These are phyloP conservation scores for Anarsia innoxiella DNA, from an alignment of 2,888 invertebrate species.

Conservation along the genomic window DNA sequence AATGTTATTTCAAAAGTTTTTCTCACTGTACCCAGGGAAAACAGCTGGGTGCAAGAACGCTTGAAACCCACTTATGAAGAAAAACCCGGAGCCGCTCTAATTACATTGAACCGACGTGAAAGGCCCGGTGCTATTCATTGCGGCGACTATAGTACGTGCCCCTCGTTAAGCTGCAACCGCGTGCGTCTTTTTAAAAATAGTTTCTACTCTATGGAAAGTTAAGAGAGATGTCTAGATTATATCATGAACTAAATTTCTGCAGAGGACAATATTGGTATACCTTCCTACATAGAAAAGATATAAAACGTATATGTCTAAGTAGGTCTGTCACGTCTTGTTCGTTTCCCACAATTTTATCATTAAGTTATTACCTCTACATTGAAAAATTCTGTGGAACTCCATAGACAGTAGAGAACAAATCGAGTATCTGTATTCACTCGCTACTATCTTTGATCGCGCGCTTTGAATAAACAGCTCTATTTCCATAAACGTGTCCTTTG, in stretches of 20 bases:
- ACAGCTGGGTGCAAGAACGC: constrained; percentile 36
- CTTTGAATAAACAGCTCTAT: no score
- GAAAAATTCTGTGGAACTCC: no score
- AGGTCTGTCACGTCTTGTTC: no score
- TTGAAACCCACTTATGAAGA: constrained; percentile 55
- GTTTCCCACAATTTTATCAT: no score
- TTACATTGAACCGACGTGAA: constrained; percentile 63
- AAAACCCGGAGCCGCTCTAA: constrained; percentile 57
- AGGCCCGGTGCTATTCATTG: constrained; percentile 50
- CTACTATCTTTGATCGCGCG: no score
- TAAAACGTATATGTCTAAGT: no score
- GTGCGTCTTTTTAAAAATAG: constrained; percentile 9
- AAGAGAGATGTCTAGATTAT: neutral
- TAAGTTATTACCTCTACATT: no score
- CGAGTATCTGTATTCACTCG: no score
- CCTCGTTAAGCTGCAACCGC: constrained; percentile 18
- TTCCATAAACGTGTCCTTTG: neutral
- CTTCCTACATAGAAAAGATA: no score
- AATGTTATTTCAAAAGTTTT: constrained; percentile 23
- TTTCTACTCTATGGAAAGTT: constrained; percentile 9
- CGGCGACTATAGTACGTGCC: constrained; percentile 34
- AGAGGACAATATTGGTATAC: neutral
- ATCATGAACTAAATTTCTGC: neutral
- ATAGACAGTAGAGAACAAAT: no score
- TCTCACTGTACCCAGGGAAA: constrained; percentile 29